Evolutionary conservation across 2,113 vertebrate genomes (phyloP).

Genomic region (Astatotilapia flaviijosephi): DNA sequence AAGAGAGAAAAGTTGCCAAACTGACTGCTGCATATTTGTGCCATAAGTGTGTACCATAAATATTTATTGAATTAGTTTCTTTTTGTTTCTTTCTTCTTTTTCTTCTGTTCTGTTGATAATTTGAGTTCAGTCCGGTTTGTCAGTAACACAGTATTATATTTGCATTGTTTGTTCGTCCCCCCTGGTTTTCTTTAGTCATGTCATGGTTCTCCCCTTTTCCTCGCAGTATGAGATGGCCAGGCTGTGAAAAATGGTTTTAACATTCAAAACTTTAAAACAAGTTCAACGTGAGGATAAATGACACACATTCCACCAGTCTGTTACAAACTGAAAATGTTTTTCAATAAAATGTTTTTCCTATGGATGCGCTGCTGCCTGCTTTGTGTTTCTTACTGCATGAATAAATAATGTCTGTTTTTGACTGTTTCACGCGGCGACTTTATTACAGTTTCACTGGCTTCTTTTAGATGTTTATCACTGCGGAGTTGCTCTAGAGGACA

Average conservation of each 20-base stretch:
- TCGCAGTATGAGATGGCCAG: slow-evolving; percentile 79
- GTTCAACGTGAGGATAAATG: slow-evolving; percentile 66
- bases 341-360: slow-evolving; percentile 99
- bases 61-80: slow-evolving; percentile 97
- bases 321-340: slow-evolving; percentile 99
- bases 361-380: slow-evolving; percentile 73
- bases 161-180: slow-evolving; percentile 82
- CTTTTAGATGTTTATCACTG: not conserved
- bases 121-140: slow-evolving; percentile 90
- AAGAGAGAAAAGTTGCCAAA: slow-evolving; percentile 85
- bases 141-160: slow-evolving; percentile 97
- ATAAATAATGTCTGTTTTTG: not conserved
- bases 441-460: not conserved
- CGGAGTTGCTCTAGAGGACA: not conserved
- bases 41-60: slow-evolving; percentile 99
- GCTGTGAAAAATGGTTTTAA: slow-evolving; percentile 70
- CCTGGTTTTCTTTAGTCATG: slow-evolving; percentile 74
- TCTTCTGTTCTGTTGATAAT: slow-evolving; percentile 41
- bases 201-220: slow-evolving; percentile 73
- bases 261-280: slow-evolving; percentile 55
- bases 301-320: slow-evolving; percentile 96
- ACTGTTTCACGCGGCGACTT: not conserved
- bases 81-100: slow-evolving; percentile 19
- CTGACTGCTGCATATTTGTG: slow-evolving; percentile 98
- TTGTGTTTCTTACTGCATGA: not conserved